Evolutionary conservation across 2,113 vertebrate genomes (phyloP).

Genomic region (Apodemus sylvaticus): DNA sequence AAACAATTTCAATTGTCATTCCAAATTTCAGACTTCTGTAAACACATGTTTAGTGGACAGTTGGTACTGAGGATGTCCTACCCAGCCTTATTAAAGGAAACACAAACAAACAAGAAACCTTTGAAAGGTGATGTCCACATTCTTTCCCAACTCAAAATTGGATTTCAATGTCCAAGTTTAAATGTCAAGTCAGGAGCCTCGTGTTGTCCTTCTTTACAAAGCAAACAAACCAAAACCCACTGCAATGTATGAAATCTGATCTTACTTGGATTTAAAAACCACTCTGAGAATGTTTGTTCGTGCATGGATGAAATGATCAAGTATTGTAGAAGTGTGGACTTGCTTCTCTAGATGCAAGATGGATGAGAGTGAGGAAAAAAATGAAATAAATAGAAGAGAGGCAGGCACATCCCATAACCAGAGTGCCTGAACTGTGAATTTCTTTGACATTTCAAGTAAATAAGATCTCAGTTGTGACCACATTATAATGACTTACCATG

Average conservation of each 20-base stretch:
- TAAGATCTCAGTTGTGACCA: not conserved
- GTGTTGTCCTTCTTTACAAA: not conserved
- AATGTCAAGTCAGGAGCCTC: not conserved
- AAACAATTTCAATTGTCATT: not conserved
- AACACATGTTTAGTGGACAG: not conserved
- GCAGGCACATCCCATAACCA: not conserved
- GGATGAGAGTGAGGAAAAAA: not conserved
- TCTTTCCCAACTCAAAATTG: not conserved
- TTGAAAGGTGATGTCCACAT: not conserved
- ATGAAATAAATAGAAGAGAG: not conserved
- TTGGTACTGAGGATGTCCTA: not conserved
- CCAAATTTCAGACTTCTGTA: not conserved
- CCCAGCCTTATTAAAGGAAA: not conserved
- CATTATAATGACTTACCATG: too few relatives aligned
- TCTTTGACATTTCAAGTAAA: not conserved
- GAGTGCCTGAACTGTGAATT: not conserved
- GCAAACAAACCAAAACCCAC: not conserved
- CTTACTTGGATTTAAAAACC: not conserved
- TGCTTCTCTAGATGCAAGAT: not conserved
- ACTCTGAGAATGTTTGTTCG: not conserved
- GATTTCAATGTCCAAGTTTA: not conserved
- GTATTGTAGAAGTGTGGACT: not conserved
- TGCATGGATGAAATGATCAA: not conserved
- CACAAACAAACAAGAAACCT: not conserved
- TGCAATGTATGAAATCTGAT: not conserved